Conservation (phyloP, 2,797 vertebrate genomes). For the Rallus crepitans region DNA sequence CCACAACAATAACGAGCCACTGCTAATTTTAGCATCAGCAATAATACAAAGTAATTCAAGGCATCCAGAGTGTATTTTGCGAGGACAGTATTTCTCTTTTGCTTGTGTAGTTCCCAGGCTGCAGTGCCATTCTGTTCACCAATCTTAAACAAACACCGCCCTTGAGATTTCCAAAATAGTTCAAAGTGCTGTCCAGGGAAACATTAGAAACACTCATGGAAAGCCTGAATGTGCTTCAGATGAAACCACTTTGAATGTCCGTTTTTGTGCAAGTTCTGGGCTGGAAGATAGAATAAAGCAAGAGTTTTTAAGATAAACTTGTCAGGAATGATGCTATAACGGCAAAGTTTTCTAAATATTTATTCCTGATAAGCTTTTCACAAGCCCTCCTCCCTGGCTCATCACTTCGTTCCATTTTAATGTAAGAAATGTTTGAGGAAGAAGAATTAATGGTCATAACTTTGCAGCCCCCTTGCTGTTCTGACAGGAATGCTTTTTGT, state of each 20-base stretch:
- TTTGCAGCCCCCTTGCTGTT: background rate
- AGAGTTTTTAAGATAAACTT: conserved; percentile 42
- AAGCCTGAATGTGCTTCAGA: conserved; percentile 23
- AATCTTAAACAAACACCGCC: conserved; percentile 27
- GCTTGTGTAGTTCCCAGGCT: conserved; percentile 52
- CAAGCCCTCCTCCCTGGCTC: background rate
- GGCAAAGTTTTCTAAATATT: conserved; percentile 59
- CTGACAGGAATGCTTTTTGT: conserved; percentile 3
- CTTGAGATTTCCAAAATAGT: conserved; percentile 58
- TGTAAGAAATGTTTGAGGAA: conserved; percentile 4
- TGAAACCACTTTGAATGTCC: conserved; percentile 35
- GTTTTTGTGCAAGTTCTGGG: conserved; percentile 45
- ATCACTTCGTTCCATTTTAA: conserved; percentile 36
- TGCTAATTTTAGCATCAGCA: conserved; percentile 62
- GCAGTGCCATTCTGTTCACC: conserved; percentile 48
- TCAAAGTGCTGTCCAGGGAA: conserved; percentile 54
- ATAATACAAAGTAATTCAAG: conserved; percentile 40
- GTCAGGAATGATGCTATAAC: conserved; percentile 19
- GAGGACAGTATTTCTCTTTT: conserved; percentile 25
- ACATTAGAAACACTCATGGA: conserved; percentile 45
- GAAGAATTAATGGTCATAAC: conserved; percentile 29
- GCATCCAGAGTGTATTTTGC: conserved; percentile 21
- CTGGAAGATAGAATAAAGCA: background rate
- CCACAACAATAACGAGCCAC: conserved; percentile 11
- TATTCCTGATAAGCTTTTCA: conserved; percentile 37